Evolutionary conservation across 1,140 invertebrate genomes (phyloP), one percentile per base, ranked within the genome.

Genomic region (Gonioctena quinquepunctata): DNA sequence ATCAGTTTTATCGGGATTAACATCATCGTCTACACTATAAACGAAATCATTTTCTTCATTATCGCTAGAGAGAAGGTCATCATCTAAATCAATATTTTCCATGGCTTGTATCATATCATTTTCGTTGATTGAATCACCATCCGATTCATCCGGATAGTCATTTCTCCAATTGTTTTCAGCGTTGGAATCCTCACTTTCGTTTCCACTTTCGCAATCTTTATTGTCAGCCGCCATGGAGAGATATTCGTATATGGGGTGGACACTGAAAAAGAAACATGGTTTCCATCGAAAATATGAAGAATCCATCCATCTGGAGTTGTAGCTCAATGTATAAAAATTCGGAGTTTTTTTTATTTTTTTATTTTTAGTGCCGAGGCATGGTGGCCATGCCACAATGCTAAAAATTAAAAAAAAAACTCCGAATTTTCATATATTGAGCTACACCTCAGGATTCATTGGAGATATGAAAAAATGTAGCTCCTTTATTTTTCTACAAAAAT

Each of bases 111-210:
- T 75, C 84, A 88, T 88, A 70, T 87, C 86, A 19, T 87, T 85
- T 72, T 87, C 85, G 74, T 84, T 81, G 23, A 87, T 83, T 71
- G 85, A 86, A 68, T 86, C 85, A 11, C 82, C 74, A 52, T 88
- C 86, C 1, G 83, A 83, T 69, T 86, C 86, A 72, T 88, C 87
- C 18, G 87, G 87, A 72, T 88, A 88, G 27, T 88, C 87, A 82
- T 88, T 88, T 23, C 84, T 80, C 83, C 84, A 87, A 75, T 88
- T 84, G 75, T 85, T 86, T 79, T 88, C 87, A 71, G 85, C 85
- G 83, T 88, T 88, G 0, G 87, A 88, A 80, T 88, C 81, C 56
- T 82, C 87, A 80, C 86, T 86, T 42, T 83, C 79, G 63, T 79
- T 74, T 59, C 80, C 77, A 71, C 84, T 73, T 18, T 77, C 83